phyloP scores from a whole-genome alignment of 2,113 vertebrate genomes.

The Peromyscus leucopus region DNA sequence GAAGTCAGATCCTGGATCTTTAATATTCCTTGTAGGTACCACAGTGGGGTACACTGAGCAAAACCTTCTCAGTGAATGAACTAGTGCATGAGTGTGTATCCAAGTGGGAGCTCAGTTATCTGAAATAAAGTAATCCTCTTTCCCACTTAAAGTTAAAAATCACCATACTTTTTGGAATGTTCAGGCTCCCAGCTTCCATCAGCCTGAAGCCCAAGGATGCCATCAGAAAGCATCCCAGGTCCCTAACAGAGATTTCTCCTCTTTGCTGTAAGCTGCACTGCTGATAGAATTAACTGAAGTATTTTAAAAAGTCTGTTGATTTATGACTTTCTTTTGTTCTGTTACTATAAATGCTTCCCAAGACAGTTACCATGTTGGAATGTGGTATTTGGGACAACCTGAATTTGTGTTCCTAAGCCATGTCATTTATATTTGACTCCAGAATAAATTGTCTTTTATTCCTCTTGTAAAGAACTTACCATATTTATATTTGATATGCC shows the following conservation, averaged over 20 bases:
- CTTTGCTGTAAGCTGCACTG: background rate
- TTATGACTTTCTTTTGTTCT: background rate
- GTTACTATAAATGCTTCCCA: background rate
- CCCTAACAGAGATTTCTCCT: background rate
- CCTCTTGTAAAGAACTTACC: background rate
- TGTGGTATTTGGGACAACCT: background rate
- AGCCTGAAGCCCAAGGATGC: background rate
- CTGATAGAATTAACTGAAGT: background rate
- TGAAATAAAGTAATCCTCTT: conserved; percentile 28
- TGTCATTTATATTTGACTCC: background rate
- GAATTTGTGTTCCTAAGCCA: background rate
- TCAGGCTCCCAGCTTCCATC: background rate
- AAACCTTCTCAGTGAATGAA: background rate
- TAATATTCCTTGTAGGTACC: background rate
- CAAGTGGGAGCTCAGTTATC: background rate
- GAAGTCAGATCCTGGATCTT: background rate
- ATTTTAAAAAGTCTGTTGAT: background rate
- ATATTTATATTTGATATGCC: background rate
- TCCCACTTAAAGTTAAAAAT: background rate
- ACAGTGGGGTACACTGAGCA: background rate
- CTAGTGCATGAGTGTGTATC: background rate
- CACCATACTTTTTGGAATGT: background rate
- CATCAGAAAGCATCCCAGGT: background rate
- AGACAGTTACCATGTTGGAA: background rate
- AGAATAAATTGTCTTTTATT: background rate